Evolutionary conservation across 2,797 vertebrate species (phyloP), one percentile per base, ranked within the genome.

Genomic region (Pseudochirops corinnae): DNA sequence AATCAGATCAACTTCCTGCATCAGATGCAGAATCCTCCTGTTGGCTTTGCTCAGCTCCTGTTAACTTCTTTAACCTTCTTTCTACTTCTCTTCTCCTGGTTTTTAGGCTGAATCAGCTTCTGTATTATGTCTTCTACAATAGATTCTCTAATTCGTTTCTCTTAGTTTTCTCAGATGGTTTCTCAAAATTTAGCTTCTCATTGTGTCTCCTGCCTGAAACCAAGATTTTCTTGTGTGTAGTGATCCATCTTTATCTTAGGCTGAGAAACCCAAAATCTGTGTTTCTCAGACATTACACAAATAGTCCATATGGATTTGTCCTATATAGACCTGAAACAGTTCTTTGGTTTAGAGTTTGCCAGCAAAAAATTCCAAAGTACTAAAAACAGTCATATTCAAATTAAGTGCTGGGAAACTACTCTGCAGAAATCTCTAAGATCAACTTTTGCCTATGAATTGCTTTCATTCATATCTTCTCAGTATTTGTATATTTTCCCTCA

Each of bases 321-420:
- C 24, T 50, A 46, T 50, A 87, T 87, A 87, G 39, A 28, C 7
- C 39, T 87, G 74, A 87, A 87, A 87, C 39, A 50, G 74, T 87
- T 50, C 74, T 87, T 87, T 87, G 74, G 21, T 87, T 87, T 50
- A 87, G 74, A 87, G 39, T 87, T 50, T 50, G 74, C 74, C 74
- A 87, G 39, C 39, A 46, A 46, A 87, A 87, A 87, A 87, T 50
- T 87, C 39, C 74, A 87, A 50, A 87, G 39, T 46, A 87, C 74
- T 87, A 87, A 87, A 87, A 87, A 87, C 74, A 87, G 74, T 26
- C 39, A 28, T 87, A 87, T 87, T 87, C 39, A 87, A 87, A 87
- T 50, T 87, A 87, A 21, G 39, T 87, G 3, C 74, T 74, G n/a
- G 67, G 18, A 74, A n/a, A 39, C 67, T 39, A 39, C n/a, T 21